These are phyloP conservation scores for Ceyx cyanopectus DNA, from an alignment of 2,113 vertebrate species.

Conservation along the genomic window DNA sequence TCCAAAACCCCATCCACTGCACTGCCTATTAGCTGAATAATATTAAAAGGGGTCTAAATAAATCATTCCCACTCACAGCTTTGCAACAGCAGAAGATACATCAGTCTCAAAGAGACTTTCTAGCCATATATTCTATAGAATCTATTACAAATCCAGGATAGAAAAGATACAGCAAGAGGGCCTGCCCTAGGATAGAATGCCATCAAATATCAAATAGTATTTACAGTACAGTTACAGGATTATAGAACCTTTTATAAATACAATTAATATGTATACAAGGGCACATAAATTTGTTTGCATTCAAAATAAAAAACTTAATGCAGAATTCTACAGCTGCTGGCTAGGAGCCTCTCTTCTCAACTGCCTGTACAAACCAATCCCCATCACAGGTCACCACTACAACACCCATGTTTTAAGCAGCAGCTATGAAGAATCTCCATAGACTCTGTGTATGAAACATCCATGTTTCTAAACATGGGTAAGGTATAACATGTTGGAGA, in stretches of 20 bases:
- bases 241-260: constrained; percentile 95
- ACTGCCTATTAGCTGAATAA: constrained; percentile 63
- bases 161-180: constrained; percentile 81
- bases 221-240: constrained; percentile 81
- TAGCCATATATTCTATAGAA: constrained; percentile 74
- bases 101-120: constrained; percentile 70
- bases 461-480: constrained; percentile 17
- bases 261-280: constrained; percentile 86
- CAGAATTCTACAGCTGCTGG: constrained; percentile 60
- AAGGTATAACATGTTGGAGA: not conserved
- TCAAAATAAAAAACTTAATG: constrained; percentile 29
- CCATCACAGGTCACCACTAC: not conserved
- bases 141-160: constrained; percentile 73
- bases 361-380: constrained; percentile 22
- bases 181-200: constrained; percentile 80
- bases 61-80: constrained; percentile 76
- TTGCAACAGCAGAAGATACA: constrained; percentile 71
- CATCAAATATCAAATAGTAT: constrained; percentile 78
- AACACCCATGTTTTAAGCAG: constrained; percentile 35
- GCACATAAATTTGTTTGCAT: constrained; percentile 46
- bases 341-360: constrained; percentile 67
- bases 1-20: constrained; percentile 66
- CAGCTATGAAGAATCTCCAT: not conserved
- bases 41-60: constrained; percentile 69
- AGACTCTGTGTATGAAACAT: not conserved